A percentile compares a stretch with the other conserved stretches of the same genome.
Conservation (phyloP, 2,888 invertebrate genomes). For the Sphaeridia pumilis region DNA sequence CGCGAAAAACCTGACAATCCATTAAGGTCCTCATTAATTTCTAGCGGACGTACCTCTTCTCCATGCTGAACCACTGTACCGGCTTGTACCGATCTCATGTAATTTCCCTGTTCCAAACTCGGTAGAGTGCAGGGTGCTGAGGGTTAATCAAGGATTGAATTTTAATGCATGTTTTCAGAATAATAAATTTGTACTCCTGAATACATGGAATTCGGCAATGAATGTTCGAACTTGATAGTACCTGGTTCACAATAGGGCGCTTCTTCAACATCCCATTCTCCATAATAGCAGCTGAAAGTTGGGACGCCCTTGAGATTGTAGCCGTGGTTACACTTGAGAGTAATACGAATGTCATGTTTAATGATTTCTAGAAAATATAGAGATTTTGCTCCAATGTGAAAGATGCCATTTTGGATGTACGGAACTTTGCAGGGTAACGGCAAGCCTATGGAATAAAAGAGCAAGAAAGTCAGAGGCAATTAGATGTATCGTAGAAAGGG, state of each 20-base stretch:
- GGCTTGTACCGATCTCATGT: slow-evolving; percentile 62
- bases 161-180: no score
- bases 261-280: slow-evolving; percentile 65
- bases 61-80: slow-evolving; percentile 72
- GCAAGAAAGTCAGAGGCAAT: not conserved
- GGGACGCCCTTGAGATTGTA: slow-evolving; percentile 52
- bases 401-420: slow-evolving; percentile 29
- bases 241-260: slow-evolving; percentile 66
- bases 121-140: slow-evolving; percentile 59
- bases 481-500: no score
- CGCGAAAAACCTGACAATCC: no score
- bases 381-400: slow-evolving; percentile 26
- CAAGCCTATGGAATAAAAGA: slow-evolving; percentile 5
- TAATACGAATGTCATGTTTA: slow-evolving; percentile 58
- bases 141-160: not conserved
- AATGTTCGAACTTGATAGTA: slow-evolving; percentile 37
- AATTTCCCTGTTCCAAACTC: slow-evolving; percentile 54
- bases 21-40: no score
- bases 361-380: slow-evolving; percentile 42
- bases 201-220: no score
- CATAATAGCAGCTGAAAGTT: slow-evolving; percentile 63
- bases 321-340: slow-evolving; percentile 63
- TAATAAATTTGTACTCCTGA: no score
- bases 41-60: slow-evolving; percentile 61
- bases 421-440: slow-evolving; percentile 31